Evolutionary conservation across 1,140 invertebrate species (phyloP), one percentile per base, ranked within the genome.

Genomic region (Melipona quadrifasciata): DNA sequence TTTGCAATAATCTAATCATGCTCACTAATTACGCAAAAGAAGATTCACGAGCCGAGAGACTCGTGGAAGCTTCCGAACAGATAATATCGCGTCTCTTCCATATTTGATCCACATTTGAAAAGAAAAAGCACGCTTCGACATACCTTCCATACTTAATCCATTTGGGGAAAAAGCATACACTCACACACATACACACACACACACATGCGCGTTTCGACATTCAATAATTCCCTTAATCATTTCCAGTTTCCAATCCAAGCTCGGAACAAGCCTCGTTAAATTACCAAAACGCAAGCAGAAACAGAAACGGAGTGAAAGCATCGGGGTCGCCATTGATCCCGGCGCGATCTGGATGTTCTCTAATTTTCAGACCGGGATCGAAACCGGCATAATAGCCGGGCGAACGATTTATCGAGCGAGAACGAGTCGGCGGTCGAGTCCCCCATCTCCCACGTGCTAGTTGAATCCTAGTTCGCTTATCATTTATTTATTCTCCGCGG

Each of bases 401-500:
- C 10, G 64, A 65, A 65, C 64, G 31, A 65, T 65, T 65, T 75
- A 34, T 58, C 21, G 27, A 2, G 6, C 17, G n/a, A 8, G 4
- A n/a, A 58, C 55, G 27, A 67, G 47, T 78, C 61, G 76, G 51
- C 47, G n/a, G 61, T 78, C 65, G 75, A 78, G 65, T 78, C 65
- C 51, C 61, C 74, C 74, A 76, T 65, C 65, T 31, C 61, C 75
- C 75, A 77, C 24, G 58, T 68, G n/a, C 24, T 34, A 12, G 11
- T 47, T 57, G 47, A 80, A 81, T 73, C 70, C 70, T 58, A 12
- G 51, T 70, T 61, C 39, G 68, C 34, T 58, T 47, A 58, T 73
- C 79, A 24, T 71, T 73, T 81, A 72, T 73, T 81, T 81, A 81
- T 70, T 64, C 14, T 34, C 2, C n/a, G 34, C n/a, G 39, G 19